These are phyloP conservation scores for Leptopterna dolabrata DNA, from an alignment of 2,888 invertebrate genomes.

Conservation along the genomic window DNA sequence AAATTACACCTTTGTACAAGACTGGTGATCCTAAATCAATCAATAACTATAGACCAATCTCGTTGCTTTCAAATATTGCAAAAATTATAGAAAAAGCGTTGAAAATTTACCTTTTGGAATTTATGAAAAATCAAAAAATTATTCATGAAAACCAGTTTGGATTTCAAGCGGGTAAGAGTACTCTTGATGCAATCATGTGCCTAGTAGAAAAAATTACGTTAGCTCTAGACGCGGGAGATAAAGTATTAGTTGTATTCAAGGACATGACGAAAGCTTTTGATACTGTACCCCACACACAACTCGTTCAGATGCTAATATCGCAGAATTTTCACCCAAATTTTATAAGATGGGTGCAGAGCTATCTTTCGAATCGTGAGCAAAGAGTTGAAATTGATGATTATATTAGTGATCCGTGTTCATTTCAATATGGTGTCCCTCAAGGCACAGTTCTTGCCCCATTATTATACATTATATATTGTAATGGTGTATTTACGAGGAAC, in stretches of 20 bases:
- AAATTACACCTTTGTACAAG: constrained; percentile 17
- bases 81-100: constrained; percentile 38
- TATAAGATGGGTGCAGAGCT: constrained; percentile 35
- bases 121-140: neutral
- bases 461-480: constrained; percentile 33
- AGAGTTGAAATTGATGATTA: constrained; percentile 18
- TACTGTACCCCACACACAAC: constrained; percentile 15
- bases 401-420: constrained; percentile 40
- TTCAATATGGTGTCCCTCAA: constrained; percentile 40
- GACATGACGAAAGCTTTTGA: constrained; percentile 46
- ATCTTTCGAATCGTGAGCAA: constrained; percentile 28
- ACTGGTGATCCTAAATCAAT: constrained; percentile 9
- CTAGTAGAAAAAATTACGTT: constrained; percentile 1
- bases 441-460: constrained; percentile 40
- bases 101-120: constrained; percentile 20
- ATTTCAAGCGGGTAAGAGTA: constrained; percentile 33
- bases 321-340: constrained; percentile 21
- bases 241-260: constrained; percentile 35
- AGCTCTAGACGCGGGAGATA: constrained; percentile 20
- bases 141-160: constrained; percentile 28
- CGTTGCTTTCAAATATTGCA: constrained; percentile 16
- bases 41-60: constrained; percentile 34
- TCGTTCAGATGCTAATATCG: neutral
- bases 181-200: constrained; percentile 19
- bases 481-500: constrained; percentile 42